Evolutionary conservation across 2,888 invertebrate genomes (phyloP), one percentile per base, ranked within the genome.

Genomic region (Ochlodes sylvanus): DNA sequence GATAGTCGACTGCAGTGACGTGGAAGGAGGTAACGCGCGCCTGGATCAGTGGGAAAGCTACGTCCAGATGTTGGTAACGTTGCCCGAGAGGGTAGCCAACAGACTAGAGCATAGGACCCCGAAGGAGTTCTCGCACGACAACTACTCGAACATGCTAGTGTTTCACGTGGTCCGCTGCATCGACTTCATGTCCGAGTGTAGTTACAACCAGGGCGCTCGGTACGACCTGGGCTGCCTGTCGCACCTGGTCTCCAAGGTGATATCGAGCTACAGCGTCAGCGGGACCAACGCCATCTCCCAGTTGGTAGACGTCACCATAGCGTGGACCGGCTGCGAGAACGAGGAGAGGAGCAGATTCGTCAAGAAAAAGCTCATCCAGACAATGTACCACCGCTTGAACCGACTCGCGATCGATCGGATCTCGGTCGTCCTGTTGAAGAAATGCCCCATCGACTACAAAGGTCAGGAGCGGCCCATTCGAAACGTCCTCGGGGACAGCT

Each of bases 11-110:
- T 83, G 83, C 55, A 85, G 84, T 38, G 72, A 79, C 2, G 58
- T 60, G 7, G 34, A 55, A 0, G 62, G 74, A 0, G 65, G 69
- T 0, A 70, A 73, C 72, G 71, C 64, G 70, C 72, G 76, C 0
- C 78, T 79, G 47, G 71, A 73, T 0, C 85, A 89, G 2, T 95
- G 95, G 93, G 90, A 94, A 69, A 90, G 88, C 42, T 94, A 94
- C 21, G 90, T 96, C 0, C 96, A 96, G 78, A 76, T 94, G 57
- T 76, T 97, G 63, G 87, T 95, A 7, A 96, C 96, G 1, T 76
- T 97, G 62, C 97, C 97, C 0, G 95, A 93, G 76, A 90, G 96
- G 73, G 88, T 97, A 52, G 96, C 97, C 9, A 98, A 98, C 79
- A 94, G 93, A 75, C 75, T 95, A 34, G 87, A 95, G 70, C 89